Base-by-base conservation (phyloP, 2,888 invertebrate species). In the Petrolisthes manimaculis region DNA sequence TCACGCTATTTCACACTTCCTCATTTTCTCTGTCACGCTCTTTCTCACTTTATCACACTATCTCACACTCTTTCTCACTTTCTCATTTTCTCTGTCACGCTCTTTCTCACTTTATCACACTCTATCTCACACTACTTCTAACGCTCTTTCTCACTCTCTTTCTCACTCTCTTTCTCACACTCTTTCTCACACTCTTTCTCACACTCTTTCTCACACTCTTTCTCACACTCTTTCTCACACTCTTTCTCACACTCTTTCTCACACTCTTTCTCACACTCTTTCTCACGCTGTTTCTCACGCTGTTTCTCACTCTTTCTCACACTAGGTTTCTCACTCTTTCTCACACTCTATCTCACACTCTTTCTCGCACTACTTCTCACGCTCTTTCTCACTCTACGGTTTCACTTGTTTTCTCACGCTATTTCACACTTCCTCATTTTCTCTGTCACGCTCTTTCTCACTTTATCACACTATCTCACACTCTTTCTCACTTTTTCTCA, bases 291-390 rank as follows among this genome's bases (percentile, higher is more conserved):
- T 83, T 54, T 54, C 54, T 83, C 81, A 61, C 56, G n/a, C 81
- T 81, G 24, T 61, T 24, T 81, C 61, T 56, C 81, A 24, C 81
- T 61, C 81, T 61, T 61, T 61, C 56, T 61, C 14, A 61, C 56
- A 61, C 81, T 81, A 56, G 55, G 61, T 81, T 61, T 81, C 81
- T 61, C 56, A 61, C 81, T 81, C 81, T 81, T 61, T 81, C 81
- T 61, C 67, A 24, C 67, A 24, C 67, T 61, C 67, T 61, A 21
- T 61, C 81, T 61, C 61, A 21, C 61, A 61, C 81, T 61, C 81
- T 81, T 67, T 80, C 80, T 80, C 80, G 53, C 80, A 55, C 80
- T 80, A 54, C 55, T 55, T 80, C 80, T 80, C 80, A 55, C 80
- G 53, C 80, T 80, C 80, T 80, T 37, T 61, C 67, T n/a, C 67